These are phyloP conservation scores for Pantala flavescens DNA, from an alignment of 1,140 invertebrate species.

Conservation along the genomic window DNA sequence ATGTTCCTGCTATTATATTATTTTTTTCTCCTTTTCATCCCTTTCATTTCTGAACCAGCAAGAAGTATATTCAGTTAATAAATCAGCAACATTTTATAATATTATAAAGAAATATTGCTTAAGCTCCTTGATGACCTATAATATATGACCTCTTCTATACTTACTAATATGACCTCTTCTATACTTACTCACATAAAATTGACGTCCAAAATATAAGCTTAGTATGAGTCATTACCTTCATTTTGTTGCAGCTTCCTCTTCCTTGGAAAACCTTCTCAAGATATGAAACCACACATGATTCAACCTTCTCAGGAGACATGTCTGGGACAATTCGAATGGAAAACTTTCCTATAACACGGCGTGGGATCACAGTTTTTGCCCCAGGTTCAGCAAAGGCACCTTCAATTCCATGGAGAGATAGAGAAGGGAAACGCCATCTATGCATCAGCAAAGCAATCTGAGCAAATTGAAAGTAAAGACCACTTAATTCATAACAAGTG, in stretches of 20 bases:
- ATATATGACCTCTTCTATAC: too few relatives aligned
- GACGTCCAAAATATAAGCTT: too few relatives aligned
- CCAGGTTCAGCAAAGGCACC: slow-evolving; percentile 88
- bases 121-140: too few relatives aligned
- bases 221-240: slow-evolving; percentile 48
- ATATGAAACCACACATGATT: slow-evolving; percentile 61
- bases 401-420: slow-evolving; percentile 88
- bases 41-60: too few relatives aligned
- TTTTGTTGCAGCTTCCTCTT: slow-evolving; percentile 72
- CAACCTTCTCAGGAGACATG: slow-evolving; percentile 68
- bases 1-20: too few relatives aligned
- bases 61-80: too few relatives aligned
- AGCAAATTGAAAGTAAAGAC: slow-evolving; percentile 23
- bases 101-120: too few relatives aligned
- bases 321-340: slow-evolving; percentile 90
- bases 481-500: too few relatives aligned
- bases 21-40: too few relatives aligned
- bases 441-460: slow-evolving; percentile 67
- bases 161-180: too few relatives aligned
- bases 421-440: slow-evolving; percentile 79
- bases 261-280: slow-evolving; percentile 54
- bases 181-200: too few relatives aligned
- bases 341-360: slow-evolving; percentile 92
- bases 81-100: too few relatives aligned
- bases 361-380: slow-evolving; percentile 90